Percentiles rank a stretch among this genome's conserved stretches.
Conservation (phyloP, 2,113 vertebrate genomes). For the Acrocephalus kingi region DNA sequence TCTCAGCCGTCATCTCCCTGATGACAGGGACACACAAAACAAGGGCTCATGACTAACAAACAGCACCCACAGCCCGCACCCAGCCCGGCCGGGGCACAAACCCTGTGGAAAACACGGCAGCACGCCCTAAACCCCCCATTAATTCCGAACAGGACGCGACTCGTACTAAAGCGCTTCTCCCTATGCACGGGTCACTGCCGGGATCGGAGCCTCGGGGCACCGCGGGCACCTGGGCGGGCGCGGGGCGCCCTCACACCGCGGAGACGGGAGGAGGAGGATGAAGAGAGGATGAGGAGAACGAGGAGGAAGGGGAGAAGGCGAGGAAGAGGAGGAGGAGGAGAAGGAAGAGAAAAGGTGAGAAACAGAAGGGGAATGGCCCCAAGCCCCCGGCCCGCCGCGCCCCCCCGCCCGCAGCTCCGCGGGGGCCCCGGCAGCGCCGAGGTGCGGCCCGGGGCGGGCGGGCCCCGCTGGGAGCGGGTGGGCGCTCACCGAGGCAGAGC, state of each 20-base stretch:
- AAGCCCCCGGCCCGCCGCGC: background rate
- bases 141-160: fast-evolving
- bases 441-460: background rate
- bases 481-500: background rate
- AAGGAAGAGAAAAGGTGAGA: background rate
- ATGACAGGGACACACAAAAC: background rate
- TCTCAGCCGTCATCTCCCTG: background rate
- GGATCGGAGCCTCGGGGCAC: background rate
- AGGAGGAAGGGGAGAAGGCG: background rate
- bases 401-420: background rate
- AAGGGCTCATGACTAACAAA: background rate
- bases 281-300: background rate
- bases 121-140: fast-evolving
- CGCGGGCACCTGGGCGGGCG: background rate
- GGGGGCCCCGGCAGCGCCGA: background rate
- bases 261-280: background rate
- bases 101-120: fast-evolving
- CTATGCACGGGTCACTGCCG: fast-evolving
- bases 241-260: background rate
- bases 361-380: background rate
- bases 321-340: too few relatives aligned
- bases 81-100: background rate
- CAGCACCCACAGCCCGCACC: background rate
- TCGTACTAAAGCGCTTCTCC: fast-evolving
- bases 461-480: background rate